Conservation (phyloP, 2,113 vertebrate genomes). For the Sylvietta virens region DNA sequence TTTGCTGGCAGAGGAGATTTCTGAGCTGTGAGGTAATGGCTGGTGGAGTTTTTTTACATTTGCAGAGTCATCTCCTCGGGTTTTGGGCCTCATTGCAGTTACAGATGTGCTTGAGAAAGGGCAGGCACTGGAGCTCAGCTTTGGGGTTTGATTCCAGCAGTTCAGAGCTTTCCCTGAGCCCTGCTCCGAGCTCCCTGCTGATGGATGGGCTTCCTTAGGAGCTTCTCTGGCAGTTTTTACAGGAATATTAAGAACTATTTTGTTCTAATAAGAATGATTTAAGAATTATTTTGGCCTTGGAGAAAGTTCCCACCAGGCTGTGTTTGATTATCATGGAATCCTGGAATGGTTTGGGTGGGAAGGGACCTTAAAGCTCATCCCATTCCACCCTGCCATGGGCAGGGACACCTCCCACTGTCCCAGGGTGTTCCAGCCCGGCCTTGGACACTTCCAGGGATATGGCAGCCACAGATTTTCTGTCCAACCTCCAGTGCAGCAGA, state of each 20-base stretch:
- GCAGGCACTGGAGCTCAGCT: not conserved
- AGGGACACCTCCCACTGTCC: not conserved
- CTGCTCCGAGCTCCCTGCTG: not conserved
- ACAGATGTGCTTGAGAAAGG: not conserved
- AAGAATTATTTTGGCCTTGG: not conserved
- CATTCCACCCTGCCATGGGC: not conserved
- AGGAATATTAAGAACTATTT: not conserved
- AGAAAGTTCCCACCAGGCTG: not conserved
- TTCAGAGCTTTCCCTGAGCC: not conserved
- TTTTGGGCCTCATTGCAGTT: slow-evolving; percentile 16
- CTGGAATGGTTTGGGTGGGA: not conserved
- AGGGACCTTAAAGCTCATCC: not conserved
- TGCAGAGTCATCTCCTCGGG: slow-evolving; percentile 56
- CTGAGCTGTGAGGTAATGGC: slow-evolving; percentile 40
- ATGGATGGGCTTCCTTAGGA: not conserved
- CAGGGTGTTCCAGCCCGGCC: not conserved
- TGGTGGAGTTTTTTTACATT: not conserved
- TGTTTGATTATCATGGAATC: not conserved
- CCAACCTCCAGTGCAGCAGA: not conserved
- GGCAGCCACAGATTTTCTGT: not conserved
- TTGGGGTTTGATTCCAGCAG: not conserved
- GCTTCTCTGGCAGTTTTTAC: not conserved
- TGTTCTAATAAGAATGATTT: no score
- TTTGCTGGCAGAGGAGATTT: slow-evolving; percentile 33
- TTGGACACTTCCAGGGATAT: not conserved